Evolutionary conservation across 2,113 vertebrate genomes (phyloP).

Genomic region (Alouatta palliata): DNA sequence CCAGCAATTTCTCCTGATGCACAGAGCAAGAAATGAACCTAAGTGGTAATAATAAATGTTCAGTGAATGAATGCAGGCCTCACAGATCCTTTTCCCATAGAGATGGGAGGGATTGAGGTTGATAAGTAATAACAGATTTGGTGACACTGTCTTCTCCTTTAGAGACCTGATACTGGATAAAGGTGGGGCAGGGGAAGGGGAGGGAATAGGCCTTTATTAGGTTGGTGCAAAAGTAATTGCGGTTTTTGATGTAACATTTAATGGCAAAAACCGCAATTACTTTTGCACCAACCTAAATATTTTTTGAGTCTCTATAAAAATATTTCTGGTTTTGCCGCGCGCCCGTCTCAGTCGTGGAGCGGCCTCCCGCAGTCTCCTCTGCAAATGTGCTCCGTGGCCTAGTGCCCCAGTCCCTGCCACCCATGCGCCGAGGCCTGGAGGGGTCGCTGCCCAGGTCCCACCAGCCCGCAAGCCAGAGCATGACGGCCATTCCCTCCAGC

Average conservation of each 20-base stretch:
- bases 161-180: background rate
- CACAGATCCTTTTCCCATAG: background rate
- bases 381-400: no score
- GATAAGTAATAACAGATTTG: rapidly evolving
- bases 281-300: background rate
- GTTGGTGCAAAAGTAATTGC: no score
- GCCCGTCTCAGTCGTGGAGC: no score
- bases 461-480: no score
- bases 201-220: no score
- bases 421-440: no score
- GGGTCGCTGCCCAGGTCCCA: no score
- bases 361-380: no score
- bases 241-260: no score
- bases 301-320: background rate
- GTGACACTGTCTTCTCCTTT: background rate
- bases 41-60: background rate
- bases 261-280: no score
- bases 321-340: background rate
- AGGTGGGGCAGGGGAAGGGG: background rate
- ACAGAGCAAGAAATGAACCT: background rate
- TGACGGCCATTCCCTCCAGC: no score
- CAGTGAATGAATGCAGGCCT: background rate
- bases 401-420: no score
- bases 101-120: background rate
- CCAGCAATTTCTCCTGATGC: background rate